These are phyloP conservation scores for Corythaeola cristata DNA, from an alignment of 2,113 vertebrate species.

Conservation along the genomic window DNA sequence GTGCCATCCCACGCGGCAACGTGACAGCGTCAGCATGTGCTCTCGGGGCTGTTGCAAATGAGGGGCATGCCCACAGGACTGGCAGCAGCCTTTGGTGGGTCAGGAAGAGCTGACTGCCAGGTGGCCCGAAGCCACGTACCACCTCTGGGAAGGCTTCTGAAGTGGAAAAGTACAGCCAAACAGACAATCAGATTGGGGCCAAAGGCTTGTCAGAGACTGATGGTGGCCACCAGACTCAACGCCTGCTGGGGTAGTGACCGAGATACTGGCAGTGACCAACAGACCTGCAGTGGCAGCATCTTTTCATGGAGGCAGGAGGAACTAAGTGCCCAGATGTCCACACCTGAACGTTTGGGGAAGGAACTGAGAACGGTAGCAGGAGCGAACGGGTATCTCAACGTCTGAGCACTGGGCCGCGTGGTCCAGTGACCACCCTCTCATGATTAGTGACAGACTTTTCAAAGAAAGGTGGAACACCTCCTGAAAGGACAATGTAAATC, in stretches of 20 bases:
- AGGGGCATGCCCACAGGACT: not conserved
- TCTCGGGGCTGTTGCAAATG: rapidly evolving
- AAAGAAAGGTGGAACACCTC: not conserved
- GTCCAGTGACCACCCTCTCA: not conserved
- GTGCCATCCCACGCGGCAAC: not conserved
- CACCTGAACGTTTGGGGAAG: not conserved
- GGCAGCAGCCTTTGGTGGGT: not conserved
- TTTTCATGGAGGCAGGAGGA: not conserved
- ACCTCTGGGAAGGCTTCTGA: not conserved
- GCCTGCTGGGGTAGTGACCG: rapidly evolving
- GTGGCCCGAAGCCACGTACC: not conserved
- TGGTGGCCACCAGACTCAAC: not conserved
- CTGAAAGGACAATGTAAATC: not conserved
- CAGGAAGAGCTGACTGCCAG: not conserved
- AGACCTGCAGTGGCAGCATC: not conserved
- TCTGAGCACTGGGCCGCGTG: not conserved
- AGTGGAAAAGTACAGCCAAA: not conserved
- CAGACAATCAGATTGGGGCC: not conserved
- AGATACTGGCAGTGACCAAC: not conserved
- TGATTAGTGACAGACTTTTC: not conserved
- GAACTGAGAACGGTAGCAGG: not conserved
- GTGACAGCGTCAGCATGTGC: rapidly evolving
- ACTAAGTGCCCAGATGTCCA: not conserved
- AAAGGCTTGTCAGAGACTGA: not conserved
- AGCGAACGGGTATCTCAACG: not conserved